Conservation (phyloP, 2,113 vertebrate genomes). For the Isichthys henryi region DNA sequence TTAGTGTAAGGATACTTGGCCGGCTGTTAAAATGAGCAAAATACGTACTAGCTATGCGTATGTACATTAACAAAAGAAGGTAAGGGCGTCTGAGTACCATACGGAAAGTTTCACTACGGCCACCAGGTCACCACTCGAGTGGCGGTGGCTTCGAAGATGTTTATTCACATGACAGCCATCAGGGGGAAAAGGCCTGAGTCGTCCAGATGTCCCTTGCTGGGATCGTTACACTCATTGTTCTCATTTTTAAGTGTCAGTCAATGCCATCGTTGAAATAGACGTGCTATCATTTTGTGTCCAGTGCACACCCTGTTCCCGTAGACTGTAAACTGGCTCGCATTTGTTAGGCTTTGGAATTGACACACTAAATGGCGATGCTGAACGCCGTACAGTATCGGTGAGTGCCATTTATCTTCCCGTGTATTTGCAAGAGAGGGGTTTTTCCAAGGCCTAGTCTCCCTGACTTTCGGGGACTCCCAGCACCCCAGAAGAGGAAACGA, state of each 20-base stretch:
- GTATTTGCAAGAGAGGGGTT: neutral
- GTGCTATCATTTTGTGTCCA: neutral
- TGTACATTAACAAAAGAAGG: neutral
- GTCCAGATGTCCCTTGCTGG: neutral
- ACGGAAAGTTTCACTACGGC: neutral
- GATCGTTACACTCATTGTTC: neutral
- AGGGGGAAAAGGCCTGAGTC: neutral
- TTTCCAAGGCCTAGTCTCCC: neutral
- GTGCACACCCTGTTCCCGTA: neutral
- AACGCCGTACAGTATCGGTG: neutral
- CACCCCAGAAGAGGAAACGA: neutral
- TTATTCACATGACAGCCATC: neutral
- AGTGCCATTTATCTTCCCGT: neutral
- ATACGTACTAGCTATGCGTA: neutral
- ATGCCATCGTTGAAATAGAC: neutral
- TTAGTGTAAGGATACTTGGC: neutral
- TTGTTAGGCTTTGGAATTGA: neutral
- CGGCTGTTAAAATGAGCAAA: neutral
- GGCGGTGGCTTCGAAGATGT: neutral
- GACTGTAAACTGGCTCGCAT: neutral
- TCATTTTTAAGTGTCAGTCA: neutral
- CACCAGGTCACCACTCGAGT: neutral
- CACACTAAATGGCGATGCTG: neutral
- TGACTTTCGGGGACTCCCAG: neutral
- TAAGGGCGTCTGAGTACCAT: neutral